phyloP scores from a whole-genome alignment of 2,888 invertebrate genomes.

The Pristionchus mayeri region DNA sequence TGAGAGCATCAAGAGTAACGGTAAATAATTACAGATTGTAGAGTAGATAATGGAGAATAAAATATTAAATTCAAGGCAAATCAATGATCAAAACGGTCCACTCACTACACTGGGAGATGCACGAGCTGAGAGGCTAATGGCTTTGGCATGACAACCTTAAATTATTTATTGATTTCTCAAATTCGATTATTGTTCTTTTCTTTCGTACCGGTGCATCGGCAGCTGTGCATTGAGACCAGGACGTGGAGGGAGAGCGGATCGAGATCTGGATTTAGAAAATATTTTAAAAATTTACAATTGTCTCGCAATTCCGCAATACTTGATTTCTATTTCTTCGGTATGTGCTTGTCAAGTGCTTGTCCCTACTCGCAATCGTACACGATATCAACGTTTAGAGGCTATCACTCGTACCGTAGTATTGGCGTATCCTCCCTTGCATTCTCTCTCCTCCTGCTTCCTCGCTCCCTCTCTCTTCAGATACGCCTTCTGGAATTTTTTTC shows the following conservation, averaged over 20 bases:
- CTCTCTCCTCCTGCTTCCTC: not conserved
- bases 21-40: too few species aligned
- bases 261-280: constrained; percentile 9
- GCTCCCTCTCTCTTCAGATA: not conserved
- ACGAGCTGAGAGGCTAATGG: not conserved
- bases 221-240: not conserved
- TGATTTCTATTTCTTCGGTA: too few species aligned
- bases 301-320: not conserved
- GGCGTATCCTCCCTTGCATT: not conserved
- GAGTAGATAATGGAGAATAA: too few species aligned
- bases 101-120: not conserved
- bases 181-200: not conserved
- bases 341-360: too few species aligned
- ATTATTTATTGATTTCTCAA: not conserved
- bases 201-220: not conserved
- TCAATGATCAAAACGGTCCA: not conserved
- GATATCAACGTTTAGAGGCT: too few species aligned
- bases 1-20: too few species aligned
- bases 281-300: not conserved
- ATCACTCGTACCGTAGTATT: not conserved
- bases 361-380: too few species aligned
- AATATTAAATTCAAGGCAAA: too few species aligned
- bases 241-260: not conserved
- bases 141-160: not conserved
- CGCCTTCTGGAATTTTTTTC: not conserved